Evolutionary conservation across 2,797 vertebrate genomes (phyloP).

Genomic region (Otolemur crassicaudatus): DNA sequence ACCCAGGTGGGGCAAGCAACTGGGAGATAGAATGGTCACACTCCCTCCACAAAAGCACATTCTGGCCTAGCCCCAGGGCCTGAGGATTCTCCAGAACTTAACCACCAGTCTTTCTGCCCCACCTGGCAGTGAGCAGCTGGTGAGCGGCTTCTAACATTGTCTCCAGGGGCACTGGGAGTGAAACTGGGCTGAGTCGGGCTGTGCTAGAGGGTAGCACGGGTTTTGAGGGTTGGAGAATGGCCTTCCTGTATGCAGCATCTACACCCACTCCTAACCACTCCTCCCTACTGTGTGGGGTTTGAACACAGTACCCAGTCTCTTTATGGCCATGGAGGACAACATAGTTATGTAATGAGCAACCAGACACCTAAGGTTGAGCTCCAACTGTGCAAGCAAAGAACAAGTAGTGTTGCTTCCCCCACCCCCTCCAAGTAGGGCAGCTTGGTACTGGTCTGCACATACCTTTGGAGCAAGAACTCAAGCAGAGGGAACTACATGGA

Average conservation of each 20-base stretch:
- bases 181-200: neutral
- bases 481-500: neutral
- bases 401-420: neutral
- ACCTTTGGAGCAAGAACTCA: neutral
- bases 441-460: neutral
- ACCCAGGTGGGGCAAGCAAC: neutral
- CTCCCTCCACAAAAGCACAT: neutral
- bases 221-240: neutral
- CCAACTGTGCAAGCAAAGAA: neutral
- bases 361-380: neutral
- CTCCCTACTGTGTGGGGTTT: neutral
- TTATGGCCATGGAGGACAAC: neutral
- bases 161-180: neutral
- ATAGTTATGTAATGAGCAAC: neutral
- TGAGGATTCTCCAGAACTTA: neutral
- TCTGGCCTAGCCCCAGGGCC: slow-evolving; percentile 37
- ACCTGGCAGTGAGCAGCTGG: rapidly evolving
- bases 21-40: neutral
- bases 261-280: neutral
- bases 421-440: neutral
- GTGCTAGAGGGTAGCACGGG: too few species aligned
- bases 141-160: neutral
- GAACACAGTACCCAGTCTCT: neutral
- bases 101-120: neutral
- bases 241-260: neutral